Evolutionary conservation across 1,140 invertebrate species (phyloP), one percentile per base, ranked within the genome.

Genomic region (Diprion similis): DNA sequence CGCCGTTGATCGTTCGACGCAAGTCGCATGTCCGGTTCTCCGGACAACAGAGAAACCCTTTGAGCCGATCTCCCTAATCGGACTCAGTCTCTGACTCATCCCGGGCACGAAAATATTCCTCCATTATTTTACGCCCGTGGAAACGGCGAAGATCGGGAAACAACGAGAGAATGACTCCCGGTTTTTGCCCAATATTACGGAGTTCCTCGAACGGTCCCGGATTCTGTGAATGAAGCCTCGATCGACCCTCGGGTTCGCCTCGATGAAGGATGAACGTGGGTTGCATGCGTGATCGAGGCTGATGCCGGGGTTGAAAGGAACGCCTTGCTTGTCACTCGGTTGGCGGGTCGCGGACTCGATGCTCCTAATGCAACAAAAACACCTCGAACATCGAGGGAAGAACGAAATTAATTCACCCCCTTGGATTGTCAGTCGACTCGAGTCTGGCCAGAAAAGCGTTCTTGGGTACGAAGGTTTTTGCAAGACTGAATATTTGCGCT

Each of bases 21-120:
- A 17, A 59, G 51, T 59, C 51, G 24, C 24, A 37, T 37, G 24
- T 37, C 24, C 24, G 24, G 24, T 37, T 37, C 24, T 37, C 24
- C 24, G 51, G 51, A 59, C 51, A 59, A 59, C 51, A 59, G 51
- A 59, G 51, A 59, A 17, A 15, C 51, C n/a, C 51, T 59, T 59
- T 59, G 4, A 59, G 51, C 11, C 24, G 51, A 59, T 59, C 51
- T 59, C 51, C 11, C 6, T 37, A 37, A 59, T 59, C 51, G 51
- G 51, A 15, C 51, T 59, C 51, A 1, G 24, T 37, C 24, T 37
- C 24, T 37, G 24, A 37, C 24, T 37, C 24, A 37, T 37, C 1
- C 24, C 24, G 24, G 2, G 24, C 1, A 37, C 24, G 24, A 37
- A 6, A 37, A 37, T 37, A 37, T 37, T 37, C 24, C 24, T 37